phyloP scores from a whole-genome alignment of 1,140 invertebrate genomes.

The Cylas formicarius region DNA sequence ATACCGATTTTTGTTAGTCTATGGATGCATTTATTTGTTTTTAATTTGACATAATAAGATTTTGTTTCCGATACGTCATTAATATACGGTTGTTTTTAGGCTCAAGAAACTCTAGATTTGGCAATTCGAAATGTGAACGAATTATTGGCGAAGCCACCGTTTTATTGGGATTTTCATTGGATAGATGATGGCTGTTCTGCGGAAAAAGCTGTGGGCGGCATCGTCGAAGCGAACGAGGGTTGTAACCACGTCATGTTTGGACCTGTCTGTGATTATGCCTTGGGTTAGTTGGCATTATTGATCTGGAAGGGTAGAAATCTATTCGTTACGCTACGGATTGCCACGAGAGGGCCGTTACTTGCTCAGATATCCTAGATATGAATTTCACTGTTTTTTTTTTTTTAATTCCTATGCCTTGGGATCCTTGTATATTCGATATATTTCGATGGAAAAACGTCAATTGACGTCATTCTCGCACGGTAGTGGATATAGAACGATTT shows the following conservation, averaged over 20 bases:
- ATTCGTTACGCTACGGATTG: not conserved
- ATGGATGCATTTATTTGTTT: conserved; percentile 6
- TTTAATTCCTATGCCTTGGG: not conserved
- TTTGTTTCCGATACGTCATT: conserved; percentile 1
- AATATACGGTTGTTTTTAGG: conserved; percentile 6
- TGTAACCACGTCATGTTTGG: conserved; percentile 69
- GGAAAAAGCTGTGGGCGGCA: conserved; percentile 57
- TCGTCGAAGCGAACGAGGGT: conserved; percentile 52
- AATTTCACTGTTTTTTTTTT: not conserved
- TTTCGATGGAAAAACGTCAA: too few relatives aligned
- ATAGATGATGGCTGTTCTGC: conserved; percentile 61
- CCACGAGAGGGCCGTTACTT: too few relatives aligned
- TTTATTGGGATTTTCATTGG: conserved; percentile 20
- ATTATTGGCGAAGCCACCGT: conserved; percentile 2
- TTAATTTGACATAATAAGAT: conserved; percentile 2
- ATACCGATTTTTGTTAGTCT: conserved; percentile 7
- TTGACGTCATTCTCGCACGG: too few relatives aligned
- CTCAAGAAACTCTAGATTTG: not conserved
- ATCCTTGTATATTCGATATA: not conserved
- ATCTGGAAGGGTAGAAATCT: not conserved
- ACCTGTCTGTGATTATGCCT: conserved; percentile 65
- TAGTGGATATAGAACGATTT: too few relatives aligned
- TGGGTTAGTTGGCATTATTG: conserved; percentile 50
- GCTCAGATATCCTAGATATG: too few relatives aligned
- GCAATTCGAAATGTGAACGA: conserved; percentile 13